phyloP scores from a whole-genome alignment of 2,888 invertebrate genomes.

The Ormyrus labotus region DNA sequence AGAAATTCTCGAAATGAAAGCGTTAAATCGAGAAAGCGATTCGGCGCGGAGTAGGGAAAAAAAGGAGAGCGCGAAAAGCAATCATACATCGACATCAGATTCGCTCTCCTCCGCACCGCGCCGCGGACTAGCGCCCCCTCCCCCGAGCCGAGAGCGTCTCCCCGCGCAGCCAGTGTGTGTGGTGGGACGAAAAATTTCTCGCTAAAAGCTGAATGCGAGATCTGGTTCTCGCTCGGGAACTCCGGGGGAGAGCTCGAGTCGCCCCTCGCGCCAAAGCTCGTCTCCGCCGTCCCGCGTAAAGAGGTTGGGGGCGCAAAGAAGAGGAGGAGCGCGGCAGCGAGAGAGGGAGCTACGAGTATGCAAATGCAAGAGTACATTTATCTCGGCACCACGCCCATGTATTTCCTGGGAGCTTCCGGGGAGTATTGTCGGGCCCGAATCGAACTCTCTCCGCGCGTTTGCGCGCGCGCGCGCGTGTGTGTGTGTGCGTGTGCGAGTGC shows the following conservation, averaged over 20 bases:
- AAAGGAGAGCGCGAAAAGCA: constrained; percentile 14
- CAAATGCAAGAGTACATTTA: constrained; percentile 73
- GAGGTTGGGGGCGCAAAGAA: constrained; percentile 22
- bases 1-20: too few relatives aligned
- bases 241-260: neutral
- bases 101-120: neutral
- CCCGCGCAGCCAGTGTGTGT: constrained; percentile 1
- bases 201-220: constrained; percentile 23
- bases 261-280: constrained; percentile 3
- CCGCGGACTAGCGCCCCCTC: neutral
- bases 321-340: neutral
- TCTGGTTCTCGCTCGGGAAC: neutral
- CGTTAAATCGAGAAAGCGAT: too few relatives aligned
- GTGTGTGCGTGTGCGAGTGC: constrained; percentile 15
- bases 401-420: constrained; percentile 73
- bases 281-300: neutral
- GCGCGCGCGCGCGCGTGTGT: neutral
- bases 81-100: constrained; percentile 20
- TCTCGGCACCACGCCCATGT: constrained; percentile 74
- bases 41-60: too few relatives aligned
- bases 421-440: constrained; percentile 62
- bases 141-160: neutral
- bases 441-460: constrained; percentile 58
- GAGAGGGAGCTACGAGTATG: constrained; percentile 61
- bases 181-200: constrained; percentile 20